Evolutionary conservation across 2,113 vertebrate genomes (phyloP).

Genomic region (Polypterus senegalus): DNA sequence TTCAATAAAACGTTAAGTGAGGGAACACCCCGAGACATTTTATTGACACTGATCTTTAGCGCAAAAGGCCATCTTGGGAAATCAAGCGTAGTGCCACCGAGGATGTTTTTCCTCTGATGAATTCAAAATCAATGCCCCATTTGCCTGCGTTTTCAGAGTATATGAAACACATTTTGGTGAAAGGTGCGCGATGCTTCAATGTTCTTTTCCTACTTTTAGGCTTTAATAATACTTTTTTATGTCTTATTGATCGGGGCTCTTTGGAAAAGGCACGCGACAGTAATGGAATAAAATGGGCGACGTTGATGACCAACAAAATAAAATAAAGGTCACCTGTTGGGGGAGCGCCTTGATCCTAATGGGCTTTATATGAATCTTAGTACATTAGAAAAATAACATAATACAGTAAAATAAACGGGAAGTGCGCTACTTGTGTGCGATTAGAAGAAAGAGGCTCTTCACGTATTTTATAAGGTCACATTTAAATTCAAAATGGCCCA

Average conservation of each 20-base stretch:
- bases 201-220: constrained; percentile 39
- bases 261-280: constrained; percentile 32
- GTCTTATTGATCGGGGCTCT: constrained; percentile 39
- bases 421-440: too few relatives aligned
- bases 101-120: constrained; percentile 39
- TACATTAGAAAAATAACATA: not conserved
- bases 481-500: too few relatives aligned
- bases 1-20: constrained; percentile 61
- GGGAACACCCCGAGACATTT: constrained; percentile 59
- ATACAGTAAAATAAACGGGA: too few relatives aligned
- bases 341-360: not conserved
- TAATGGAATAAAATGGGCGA: constrained; percentile 44
- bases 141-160: constrained; percentile 47
- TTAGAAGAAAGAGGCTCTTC: too few relatives aligned
- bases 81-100: constrained; percentile 53
- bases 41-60: constrained; percentile 67
- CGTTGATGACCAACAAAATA: constrained; percentile 13
- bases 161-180: constrained; percentile 47
- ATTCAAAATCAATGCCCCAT: constrained; percentile 68
- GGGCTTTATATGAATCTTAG: not conserved
- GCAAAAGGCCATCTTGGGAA: constrained; percentile 64
- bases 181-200: constrained; percentile 34
- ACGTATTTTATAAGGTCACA: too few relatives aligned
- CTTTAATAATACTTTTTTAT: constrained; percentile 49
- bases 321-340: not conserved